Evolutionary conservation across 2,797 vertebrate species (phyloP), one percentile per base, ranked within the genome.

Genomic region (Spizella passerina): DNA sequence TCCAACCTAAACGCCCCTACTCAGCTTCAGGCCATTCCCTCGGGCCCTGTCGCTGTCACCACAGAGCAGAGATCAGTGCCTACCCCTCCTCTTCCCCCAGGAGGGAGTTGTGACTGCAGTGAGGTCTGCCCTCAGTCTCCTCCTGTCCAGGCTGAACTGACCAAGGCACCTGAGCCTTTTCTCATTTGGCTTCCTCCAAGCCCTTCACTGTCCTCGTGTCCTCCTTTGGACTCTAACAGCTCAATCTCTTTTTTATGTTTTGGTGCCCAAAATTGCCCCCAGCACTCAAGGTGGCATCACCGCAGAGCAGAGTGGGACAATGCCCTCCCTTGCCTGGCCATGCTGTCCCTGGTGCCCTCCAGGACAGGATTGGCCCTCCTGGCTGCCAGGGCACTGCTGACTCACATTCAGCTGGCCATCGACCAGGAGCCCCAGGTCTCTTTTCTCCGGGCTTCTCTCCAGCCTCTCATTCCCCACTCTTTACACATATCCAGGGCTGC

Each of bases 241-340:
- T 34, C 22, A 34, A 16, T 55, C 10, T 24, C 21, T 22, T n/a
- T 43, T 26, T 43, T 11, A 2, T 16, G 2, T 18, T 60, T 50
- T 53, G 59, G 9, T 8, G 13, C 10, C 46, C n/a, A 2, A 17
- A n/a, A 6, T 2, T 52, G 27, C 5, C 38, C 64, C 53, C n/a
- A 49, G 21, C 18, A 41, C 52, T 56, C 0, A 5, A 30, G 69
- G 36, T 49, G 59, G 56, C 43, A 43, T 49, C 1, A 2, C 3
- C 20, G 50, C 43, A 49, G 30, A 64, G 50, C 32, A 57, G 22
- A 56, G 32, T 0, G 0, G 50, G n/a, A 73, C 43, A 73, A 15
- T 49, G 9, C n/a, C 26, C 36, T 65, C 12, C 30, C 14, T 26
- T 18, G 21, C 36, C 43, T 0, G 1, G 27, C 0, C 1, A 10